Base-by-base conservation (phyloP, 2,888 invertebrate genomes). In the Petrophora chlorosata region DNA sequence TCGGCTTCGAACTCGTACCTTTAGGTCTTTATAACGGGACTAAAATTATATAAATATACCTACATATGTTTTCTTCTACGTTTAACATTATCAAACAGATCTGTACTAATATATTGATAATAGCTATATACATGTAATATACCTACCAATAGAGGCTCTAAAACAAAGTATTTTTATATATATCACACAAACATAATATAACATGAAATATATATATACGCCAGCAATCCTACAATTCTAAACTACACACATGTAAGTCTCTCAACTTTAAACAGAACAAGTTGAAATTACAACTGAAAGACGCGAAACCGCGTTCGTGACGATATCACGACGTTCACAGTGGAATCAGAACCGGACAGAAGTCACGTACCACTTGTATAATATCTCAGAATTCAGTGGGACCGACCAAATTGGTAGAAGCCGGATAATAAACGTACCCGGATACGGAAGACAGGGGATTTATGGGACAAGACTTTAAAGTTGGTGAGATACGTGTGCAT, bases 321-420 rank as follows among this genome's bases (percentile, higher is more conserved):
- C 61, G 57, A 61, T 65, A 59, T 63, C 65, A 55, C 53, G 51
- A 61, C 49, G 52, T 32, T 35, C 17, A 14, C 13, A 22, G 22
- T 28, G 15, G 59, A 70, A 66, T 70, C 65, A 73, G 68, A 66
- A 65, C 59, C 45, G 61, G 64, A 65, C 66, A 53, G 63, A 70
- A 78, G 81, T 79, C 82, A 82, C 82, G 83, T 82, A 73, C 60
- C 56, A 56, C 67, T 70, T 75, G 71, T 73, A 75, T 75, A 75
- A 79, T 79, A 79, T 74, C 76, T 73, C 63, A 57, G 65, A 75
- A 75, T 76, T 79, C 73, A 70, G 67, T 71, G 69, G 60, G 59
- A 69, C 70, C 69, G 60, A 72, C 73, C 70, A 79, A 81, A 82
- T 77, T 80, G 75, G 69, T 76, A 68, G 59, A 67, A 76, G 67